phyloP scores from a whole-genome alignment of 53 echinoderm and acorn worm genomes.

The Crossaster papposus region DNA sequence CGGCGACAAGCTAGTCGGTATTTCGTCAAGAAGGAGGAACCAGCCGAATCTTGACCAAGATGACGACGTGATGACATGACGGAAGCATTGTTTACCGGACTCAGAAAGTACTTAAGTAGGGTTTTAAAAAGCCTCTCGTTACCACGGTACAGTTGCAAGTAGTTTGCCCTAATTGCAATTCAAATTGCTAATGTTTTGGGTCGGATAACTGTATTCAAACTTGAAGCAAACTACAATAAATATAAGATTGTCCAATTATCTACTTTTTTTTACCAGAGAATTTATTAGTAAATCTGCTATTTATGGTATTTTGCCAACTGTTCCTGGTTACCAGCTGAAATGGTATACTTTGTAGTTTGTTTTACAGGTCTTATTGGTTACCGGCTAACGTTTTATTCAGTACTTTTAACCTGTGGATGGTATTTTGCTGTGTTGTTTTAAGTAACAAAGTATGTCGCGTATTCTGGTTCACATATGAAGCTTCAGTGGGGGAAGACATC shows the following conservation, averaged over 20 bases:
- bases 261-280: neutral
- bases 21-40: constrained; percentile 63
- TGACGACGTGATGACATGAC: constrained; percentile 83
- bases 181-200: neutral
- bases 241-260: too few species aligned
- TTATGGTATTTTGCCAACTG: neutral
- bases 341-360: neutral
- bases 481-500: too few species aligned
- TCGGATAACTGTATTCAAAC: neutral
- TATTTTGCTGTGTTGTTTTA: too few species aligned
- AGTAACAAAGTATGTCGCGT: too few species aligned
- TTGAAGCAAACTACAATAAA: neutral
- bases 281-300: neutral
- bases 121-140: neutral
- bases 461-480: too few species aligned
- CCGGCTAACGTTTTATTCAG: too few species aligned
- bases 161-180: neutral
- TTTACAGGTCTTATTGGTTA: too few species aligned
- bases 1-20: constrained; percentile 18
- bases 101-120: neutral
- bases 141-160: neutral
- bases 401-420: too few species aligned
- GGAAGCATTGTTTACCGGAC: neutral
- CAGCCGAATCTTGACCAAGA: constrained; percentile 93
- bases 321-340: neutral